Base-by-base conservation (phyloP, 92 coral and sea anemone genomes). In the Zoanthus sansibaricus region DNA sequence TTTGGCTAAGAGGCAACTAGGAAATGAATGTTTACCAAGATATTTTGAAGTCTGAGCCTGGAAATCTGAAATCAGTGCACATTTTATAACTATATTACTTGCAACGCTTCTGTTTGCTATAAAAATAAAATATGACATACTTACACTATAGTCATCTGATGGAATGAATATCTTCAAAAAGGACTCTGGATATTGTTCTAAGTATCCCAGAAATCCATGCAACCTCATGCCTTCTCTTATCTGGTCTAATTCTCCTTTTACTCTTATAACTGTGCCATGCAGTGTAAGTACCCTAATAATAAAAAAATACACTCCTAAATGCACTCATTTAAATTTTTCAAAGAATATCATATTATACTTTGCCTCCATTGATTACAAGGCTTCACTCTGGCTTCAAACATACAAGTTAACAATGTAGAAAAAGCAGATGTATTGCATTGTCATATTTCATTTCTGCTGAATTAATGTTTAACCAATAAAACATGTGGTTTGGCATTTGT, bases 121-220 rank as follows among this genome's bases (percentile, higher is more conserved):
- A 69, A 69, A 66, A 66, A 66, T 30, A 69, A 25, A 58, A 58
- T 58, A 58, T 58, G 66, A 58, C 16, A 74, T 45, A 74, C 76
- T 82, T 86, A 77, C 89, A 77, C 70, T 67, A 47, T 77, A 86
- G 64, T 86, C 89, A 72, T 86, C 89, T 77, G 78, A 77, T 86
- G 84, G 89, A 16, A 86, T 75, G 82, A 86, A 77, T 72, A 86
- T 64, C 75, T 77, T 76, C 31, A 47, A 49, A 75, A 67, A 44
- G 68, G 51, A 75, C 52, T 74, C 80, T 67, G 84, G 83, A 66
- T 86, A 77, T 68, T 86, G 66, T 76, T 86, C 83, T 78, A 86
- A 75, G 52, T 21, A n/a, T 52, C 64, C 64, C 72, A 86, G 88
- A 62, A 52, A 86, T 14, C 88, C 88, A 59, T 86, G 88, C 33